Evolutionary conservation across 1,140 invertebrate species (phyloP).

Genomic region (Batillaria attramentaria): DNA sequence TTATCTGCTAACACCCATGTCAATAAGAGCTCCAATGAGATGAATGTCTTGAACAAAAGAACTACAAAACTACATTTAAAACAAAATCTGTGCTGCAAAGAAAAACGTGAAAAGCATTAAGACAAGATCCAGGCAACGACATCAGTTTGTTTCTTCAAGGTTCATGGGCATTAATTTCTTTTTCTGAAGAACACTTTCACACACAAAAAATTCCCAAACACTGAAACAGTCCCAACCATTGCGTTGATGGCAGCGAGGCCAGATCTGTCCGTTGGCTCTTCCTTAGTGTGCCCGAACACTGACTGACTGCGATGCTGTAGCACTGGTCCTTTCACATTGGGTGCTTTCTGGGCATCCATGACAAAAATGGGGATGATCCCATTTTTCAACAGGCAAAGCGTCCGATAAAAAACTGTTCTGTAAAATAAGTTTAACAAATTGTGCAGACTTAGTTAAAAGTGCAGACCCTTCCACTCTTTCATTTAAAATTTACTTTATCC

Average conservation of each 20-base stretch:
- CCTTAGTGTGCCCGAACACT: not conserved
- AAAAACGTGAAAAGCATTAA: too few relatives aligned
- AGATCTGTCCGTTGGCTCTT: not conserved
- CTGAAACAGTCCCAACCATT: slow-evolving; percentile 13
- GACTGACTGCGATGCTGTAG: not conserved
- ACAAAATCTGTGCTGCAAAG: too few relatives aligned
- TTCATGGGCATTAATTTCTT: not conserved
- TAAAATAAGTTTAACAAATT: not conserved
- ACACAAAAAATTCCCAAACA: not conserved
- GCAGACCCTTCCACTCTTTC: not conserved
- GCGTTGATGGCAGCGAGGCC: not conserved
- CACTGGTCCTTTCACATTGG: slow-evolving; percentile 3
- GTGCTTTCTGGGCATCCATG: slow-evolving; percentile 18
- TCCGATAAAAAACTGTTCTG: slow-evolving; percentile 25
- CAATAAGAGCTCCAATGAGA: too few relatives aligned
- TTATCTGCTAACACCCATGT: too few relatives aligned
- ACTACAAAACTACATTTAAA: too few relatives aligned
- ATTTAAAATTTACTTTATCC: not conserved
- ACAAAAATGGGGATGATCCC: slow-evolving; percentile 24
- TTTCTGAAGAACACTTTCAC: not conserved
- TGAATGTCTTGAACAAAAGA: too few relatives aligned
- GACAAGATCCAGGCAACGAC: not conserved
- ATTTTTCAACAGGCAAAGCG: slow-evolving; percentile 16
- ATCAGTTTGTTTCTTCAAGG: not conserved
- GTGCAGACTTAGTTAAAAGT: not conserved